Evolutionary conservation across 2,888 invertebrate genomes (phyloP).

Genomic region (Calliopum simillimum): DNA sequence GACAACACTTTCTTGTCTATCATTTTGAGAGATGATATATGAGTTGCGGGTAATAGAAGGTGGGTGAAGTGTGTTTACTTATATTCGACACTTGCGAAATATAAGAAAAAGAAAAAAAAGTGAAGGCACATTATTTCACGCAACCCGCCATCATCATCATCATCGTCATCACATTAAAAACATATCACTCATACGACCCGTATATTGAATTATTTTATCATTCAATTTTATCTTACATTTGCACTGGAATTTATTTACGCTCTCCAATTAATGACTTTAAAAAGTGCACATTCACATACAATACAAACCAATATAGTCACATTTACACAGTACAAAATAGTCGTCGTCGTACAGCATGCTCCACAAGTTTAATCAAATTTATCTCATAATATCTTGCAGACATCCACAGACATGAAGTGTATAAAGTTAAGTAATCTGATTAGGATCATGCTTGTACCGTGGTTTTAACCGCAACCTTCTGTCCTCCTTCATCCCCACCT

Average conservation of each 20-base stretch:
- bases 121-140: not conserved
- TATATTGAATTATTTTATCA: conserved; percentile 17
- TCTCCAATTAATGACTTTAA: not conserved
- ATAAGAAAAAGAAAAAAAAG: too few relatives aligned
- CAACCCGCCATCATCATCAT: not conserved
- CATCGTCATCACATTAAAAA: not conserved
- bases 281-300: conserved; percentile 17
- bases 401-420: conserved; percentile 53
- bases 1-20: too few relatives aligned
- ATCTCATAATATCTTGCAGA: conserved; percentile 62
- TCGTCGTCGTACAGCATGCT: not conserved
- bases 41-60: too few relatives aligned
- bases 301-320: not conserved
- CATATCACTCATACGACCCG: conserved; percentile 24
- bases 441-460: conserved; percentile 53
- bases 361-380: conserved; percentile 64
- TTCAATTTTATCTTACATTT: conserved; percentile 7
- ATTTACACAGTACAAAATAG: not conserved
- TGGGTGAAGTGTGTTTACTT: too few relatives aligned
- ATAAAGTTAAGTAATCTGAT: conserved; percentile 64
- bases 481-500: not conserved
- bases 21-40: too few relatives aligned
- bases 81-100: too few relatives aligned
- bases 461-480: conserved; percentile 26
- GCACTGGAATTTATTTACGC: not conserved